These are phyloP conservation scores for Pelosia muscerda DNA, from an alignment of 2,888 invertebrate genomes.

Conservation along the genomic window DNA sequence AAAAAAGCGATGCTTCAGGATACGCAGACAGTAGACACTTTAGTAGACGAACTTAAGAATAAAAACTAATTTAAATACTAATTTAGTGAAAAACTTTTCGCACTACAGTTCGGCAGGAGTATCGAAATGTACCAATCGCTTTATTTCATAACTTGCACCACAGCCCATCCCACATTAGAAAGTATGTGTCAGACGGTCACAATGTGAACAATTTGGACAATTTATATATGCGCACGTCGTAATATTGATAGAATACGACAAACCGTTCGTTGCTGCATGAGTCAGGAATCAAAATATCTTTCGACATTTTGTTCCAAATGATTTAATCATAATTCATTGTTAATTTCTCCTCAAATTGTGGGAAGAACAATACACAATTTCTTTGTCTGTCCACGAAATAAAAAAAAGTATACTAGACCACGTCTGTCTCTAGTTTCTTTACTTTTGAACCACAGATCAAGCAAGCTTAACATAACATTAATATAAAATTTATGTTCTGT, in stretches of 20 bases:
- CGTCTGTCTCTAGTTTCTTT: neutral
- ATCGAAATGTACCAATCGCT: slow-evolving; percentile 7
- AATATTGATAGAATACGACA: slow-evolving; percentile 37
- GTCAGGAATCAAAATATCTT: neutral
- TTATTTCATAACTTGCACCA: slow-evolving; percentile 39
- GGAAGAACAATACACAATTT: neutral
- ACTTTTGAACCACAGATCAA: neutral
- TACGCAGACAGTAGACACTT: too few species aligned
- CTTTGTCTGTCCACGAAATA: neutral
- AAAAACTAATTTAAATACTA: neutral
- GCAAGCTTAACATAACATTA: too few species aligned
- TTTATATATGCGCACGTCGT: slow-evolving; percentile 59
- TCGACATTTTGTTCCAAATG: neutral
- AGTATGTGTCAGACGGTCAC: slow-evolving; percentile 63
- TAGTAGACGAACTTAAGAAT: too few species aligned
- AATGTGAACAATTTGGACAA: slow-evolving; percentile 71
- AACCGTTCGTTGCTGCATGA: neutral
- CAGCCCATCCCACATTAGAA: slow-evolving; percentile 66
- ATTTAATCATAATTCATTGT: neutral
- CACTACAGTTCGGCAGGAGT: neutral
- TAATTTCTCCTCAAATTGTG: neutral
- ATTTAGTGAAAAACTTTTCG: neutral
- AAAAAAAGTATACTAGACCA: neutral
- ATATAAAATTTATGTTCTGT: neutral
- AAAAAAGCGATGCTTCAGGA: too few species aligned